A percentile compares a stretch with the other conserved stretches of the same genome.
These are phyloP conservation scores for Neodiprion lecontei DNA, from an alignment of 1,140 invertebrate species.

Conservation along the genomic window DNA sequence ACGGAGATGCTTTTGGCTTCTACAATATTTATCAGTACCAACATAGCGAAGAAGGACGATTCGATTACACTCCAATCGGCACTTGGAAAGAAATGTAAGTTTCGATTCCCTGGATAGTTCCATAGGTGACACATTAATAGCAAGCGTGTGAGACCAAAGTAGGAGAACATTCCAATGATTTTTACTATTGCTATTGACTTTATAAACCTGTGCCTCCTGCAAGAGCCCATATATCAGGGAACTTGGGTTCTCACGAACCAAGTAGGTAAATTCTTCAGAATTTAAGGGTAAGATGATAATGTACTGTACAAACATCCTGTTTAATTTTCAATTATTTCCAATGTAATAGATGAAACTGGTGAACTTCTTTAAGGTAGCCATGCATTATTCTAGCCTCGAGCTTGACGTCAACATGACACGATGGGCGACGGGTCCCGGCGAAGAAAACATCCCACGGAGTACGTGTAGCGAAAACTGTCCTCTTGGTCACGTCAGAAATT, in stretches of 20 bases:
- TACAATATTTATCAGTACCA: conserved; percentile 77
- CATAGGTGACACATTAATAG: neutral
- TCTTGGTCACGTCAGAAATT: conserved; percentile 67
- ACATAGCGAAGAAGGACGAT: conserved; percentile 57
- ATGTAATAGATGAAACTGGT: no score
- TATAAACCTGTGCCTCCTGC: no score
- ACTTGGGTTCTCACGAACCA: no score
- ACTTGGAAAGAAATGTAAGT: conserved; percentile 68
- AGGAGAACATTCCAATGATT: no score
- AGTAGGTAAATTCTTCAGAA: no score
- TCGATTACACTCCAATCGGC: conserved; percentile 70
- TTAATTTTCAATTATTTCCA: no score
- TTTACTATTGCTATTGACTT: no score
- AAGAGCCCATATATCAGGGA: no score
- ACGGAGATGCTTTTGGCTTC: conserved; percentile 72
- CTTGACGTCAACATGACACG: conserved; percentile 57
- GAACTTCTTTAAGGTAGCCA: neutral
- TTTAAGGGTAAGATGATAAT: no score
- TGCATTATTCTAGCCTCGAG: conserved; percentile 40
- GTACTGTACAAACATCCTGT: no score
- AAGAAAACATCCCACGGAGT: conserved; percentile 62
- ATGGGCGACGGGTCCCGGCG: conserved; percentile 50
- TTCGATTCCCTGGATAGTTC: neutral
- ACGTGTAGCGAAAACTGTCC: conserved; percentile 71
- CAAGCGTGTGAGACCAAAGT: no score